A percentile compares a stretch with the other conserved stretches of the same genome.
Evolutionary conservation across 1,140 invertebrate genomes (phyloP).

Genomic region (Tetraneura akinire): DNA sequence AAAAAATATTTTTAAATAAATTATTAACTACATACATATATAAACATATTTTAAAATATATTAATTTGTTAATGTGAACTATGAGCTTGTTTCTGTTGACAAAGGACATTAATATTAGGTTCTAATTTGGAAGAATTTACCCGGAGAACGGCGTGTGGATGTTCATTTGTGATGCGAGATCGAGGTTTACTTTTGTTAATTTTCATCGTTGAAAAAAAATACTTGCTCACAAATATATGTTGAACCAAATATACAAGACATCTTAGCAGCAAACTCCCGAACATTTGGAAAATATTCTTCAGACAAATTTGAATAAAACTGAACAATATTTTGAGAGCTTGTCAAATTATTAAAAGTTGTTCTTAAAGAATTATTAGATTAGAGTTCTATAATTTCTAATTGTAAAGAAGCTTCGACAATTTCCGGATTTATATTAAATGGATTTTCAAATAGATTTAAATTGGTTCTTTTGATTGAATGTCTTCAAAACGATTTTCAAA

Average conservation of each 20-base stretch:
- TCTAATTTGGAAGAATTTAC: not conserved
- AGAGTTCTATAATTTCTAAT: constrained; percentile 21
- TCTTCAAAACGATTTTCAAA: too few relatives aligned
- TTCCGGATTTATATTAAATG: constrained; percentile 10
- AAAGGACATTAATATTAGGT: not conserved
- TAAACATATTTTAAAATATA: too few relatives aligned
- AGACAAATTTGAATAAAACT: constrained; percentile 20
- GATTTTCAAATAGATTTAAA: constrained; percentile 17
- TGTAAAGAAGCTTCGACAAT: constrained; percentile 22
- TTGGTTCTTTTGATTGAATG: not conserved
- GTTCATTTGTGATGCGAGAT: not conserved
- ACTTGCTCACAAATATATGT: not conserved
- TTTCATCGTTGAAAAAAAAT: not conserved
- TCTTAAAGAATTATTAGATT: constrained; percentile 16
- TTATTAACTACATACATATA: too few relatives aligned
- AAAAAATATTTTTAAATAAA: too few relatives aligned
- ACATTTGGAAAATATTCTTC: constrained; percentile 26
- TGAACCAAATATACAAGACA: not conserved
- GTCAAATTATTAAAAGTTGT: constrained; percentile 3
- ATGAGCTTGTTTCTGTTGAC: not conserved
- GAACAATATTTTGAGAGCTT: constrained; percentile 11
- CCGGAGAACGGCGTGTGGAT: not conserved
- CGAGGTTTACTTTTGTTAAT: not conserved
- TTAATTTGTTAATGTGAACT: not conserved
- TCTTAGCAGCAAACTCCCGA: not conserved